A percentile compares a stretch with the other conserved stretches of the same genome.
phyloP scores from a whole-genome alignment of 2,888 invertebrate species.

The Dexiosoma caninum region DNA sequence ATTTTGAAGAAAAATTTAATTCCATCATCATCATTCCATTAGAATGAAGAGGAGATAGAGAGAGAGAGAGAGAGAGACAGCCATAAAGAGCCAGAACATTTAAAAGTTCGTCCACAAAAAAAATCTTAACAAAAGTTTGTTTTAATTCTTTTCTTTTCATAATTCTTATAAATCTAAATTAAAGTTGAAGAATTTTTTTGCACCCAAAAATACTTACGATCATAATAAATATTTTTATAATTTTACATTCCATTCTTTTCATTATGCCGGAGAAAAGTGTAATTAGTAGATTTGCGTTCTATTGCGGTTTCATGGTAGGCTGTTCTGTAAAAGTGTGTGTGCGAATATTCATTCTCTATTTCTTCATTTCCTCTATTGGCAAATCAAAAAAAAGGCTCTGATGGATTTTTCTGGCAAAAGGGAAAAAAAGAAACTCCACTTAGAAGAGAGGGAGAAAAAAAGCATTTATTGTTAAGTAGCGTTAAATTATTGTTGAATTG shows the following conservation, averaged over 20 bases:
- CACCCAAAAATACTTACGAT: neutral
- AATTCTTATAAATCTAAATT: conserved; percentile 24
- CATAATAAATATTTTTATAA: conserved; percentile 11
- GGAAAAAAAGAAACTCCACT: neutral
- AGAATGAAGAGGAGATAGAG: neutral
- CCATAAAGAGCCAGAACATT: too few species aligned
- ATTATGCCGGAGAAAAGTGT: neutral
- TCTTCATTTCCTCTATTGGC: neutral
- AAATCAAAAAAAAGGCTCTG: neutral
- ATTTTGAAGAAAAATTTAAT: neutral
- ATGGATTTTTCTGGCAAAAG: neutral
- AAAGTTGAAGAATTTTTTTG: conserved; percentile 18
- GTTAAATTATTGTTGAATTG: conserved; percentile 53
- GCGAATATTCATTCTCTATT: neutral
- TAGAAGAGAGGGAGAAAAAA: conserved; percentile 1
- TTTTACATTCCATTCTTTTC: neutral
- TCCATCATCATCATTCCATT: neutral
- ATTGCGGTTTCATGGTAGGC: conserved; percentile 24
- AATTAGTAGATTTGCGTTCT: conserved; percentile 50
- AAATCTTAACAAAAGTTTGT: conserved; percentile 17
- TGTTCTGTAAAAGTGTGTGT: too few species aligned
- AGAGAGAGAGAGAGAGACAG: too few species aligned
- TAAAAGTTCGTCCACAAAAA: conserved; percentile 15
- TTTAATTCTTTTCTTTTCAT: neutral
- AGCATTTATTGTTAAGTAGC: conserved; percentile 48